These are phyloP conservation scores for Clarias magur DNA, from an alignment of 2,113 vertebrate genomes.

Conservation along the genomic window DNA sequence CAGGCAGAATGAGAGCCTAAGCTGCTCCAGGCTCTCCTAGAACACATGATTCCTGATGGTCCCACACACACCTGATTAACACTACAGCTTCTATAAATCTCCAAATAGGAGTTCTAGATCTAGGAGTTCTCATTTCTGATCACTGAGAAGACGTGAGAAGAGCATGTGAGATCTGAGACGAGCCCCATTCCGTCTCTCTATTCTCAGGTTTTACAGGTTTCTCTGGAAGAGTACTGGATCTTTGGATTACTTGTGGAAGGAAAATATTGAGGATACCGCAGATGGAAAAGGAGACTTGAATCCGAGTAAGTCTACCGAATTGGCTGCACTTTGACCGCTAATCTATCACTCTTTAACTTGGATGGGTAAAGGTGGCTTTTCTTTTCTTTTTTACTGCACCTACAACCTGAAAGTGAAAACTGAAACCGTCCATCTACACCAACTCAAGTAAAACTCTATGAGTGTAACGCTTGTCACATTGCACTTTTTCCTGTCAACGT, in stretches of 20 bases:
- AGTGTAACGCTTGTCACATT: not conserved
- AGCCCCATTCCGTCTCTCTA: constrained; percentile 25
- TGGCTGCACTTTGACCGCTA: not conserved
- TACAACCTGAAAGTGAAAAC: constrained; percentile 11
- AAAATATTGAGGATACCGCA: constrained; percentile 43
- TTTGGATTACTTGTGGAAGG: constrained; percentile 69
- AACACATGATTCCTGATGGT: not conserved
- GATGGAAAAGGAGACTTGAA: constrained; percentile 2
- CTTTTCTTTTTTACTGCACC: not conserved
- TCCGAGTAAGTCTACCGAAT: constrained; percentile 56
- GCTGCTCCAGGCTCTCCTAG: not conserved
- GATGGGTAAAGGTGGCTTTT: constrained; percentile 18
- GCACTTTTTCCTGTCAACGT: too few species aligned
- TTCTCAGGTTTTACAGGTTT: constrained; percentile 1
- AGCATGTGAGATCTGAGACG: not conserved
- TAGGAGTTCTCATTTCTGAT: constrained; percentile 12
- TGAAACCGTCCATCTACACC: not conserved
- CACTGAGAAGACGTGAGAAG: not conserved
- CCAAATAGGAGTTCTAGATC: not conserved
- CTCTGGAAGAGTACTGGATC: constrained; percentile 52
- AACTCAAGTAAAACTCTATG: not conserved
- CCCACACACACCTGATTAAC: not conserved
- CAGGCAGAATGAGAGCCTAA: constrained; percentile 1
- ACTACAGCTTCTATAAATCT: constrained; percentile 11
- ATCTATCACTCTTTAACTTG: constrained; percentile 29